These are phyloP conservation scores for Xyrichtys novacula DNA, from an alignment of 2,797 vertebrate species.

Conservation along the genomic window DNA sequence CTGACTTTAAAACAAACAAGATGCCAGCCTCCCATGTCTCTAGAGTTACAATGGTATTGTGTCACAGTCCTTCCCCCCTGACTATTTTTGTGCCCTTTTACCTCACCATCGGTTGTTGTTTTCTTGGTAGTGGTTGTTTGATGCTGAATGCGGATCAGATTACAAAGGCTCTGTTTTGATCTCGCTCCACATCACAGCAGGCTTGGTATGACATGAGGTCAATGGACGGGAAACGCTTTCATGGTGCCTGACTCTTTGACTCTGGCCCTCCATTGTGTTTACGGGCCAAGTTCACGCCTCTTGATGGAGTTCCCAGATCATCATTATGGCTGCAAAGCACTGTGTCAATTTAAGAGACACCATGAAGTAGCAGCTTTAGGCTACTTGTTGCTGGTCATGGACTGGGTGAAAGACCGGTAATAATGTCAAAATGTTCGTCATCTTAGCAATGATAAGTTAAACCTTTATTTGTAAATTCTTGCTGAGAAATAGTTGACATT, in stretches of 20 bases:
- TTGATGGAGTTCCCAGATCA: conserved; percentile 64
- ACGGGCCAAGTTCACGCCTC: conserved; percentile 51
- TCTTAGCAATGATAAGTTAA: too few relatives aligned
- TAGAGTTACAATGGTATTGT: conserved; percentile 60
- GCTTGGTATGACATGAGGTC: conserved; percentile 75
- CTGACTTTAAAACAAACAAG: conserved; percentile 16
- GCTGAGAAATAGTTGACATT: too few relatives aligned
- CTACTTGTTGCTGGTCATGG: background rate
- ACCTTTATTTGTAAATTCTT: too few relatives aligned
- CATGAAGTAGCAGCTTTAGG: background rate
- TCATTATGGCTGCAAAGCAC: conserved; percentile 14
- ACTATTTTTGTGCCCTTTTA: conserved; percentile 66
- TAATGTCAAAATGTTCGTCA: background rate
- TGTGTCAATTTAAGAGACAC: conserved; percentile 7
- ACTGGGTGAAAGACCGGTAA: background rate
- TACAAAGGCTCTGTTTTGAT: conserved; percentile 83
- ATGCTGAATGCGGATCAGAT: conserved; percentile 75
- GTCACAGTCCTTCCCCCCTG: conserved; percentile 26
- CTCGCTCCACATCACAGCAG: conserved; percentile 62
- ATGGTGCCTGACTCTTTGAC: conserved; percentile 72
- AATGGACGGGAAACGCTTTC: conserved; percentile 83
- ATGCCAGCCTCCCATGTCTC: conserved; percentile 33
- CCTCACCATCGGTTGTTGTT: conserved; percentile 64
- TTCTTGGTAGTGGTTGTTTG: conserved; percentile 75
- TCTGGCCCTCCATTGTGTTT: conserved; percentile 78